phyloP scores from a whole-genome alignment of 2,113 vertebrate genomes.

The Pyxicephalus adspersus region DNA sequence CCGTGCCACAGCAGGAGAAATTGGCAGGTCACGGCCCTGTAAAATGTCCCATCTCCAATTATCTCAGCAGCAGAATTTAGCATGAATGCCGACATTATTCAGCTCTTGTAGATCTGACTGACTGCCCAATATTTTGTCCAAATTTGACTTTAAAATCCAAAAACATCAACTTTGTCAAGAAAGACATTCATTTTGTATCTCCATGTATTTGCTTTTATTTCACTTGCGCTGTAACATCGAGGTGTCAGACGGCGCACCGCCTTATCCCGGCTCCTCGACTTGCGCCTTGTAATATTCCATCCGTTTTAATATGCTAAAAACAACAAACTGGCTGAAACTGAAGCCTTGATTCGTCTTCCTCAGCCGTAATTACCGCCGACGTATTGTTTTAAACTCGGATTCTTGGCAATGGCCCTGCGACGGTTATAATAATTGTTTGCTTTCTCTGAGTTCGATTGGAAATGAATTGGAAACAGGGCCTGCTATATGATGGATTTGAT shows the following conservation, averaged over 20 bases:
- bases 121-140: no score
- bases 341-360: conserved; percentile 55
- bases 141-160: no score
- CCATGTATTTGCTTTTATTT: no score
- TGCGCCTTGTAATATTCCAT: conserved; percentile 15
- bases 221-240: no score
- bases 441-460: conserved; percentile 43
- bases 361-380: conserved; percentile 45
- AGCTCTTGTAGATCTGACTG: no score
- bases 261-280: neutral
- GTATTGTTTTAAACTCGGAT: conserved; percentile 45
- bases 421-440: conserved; percentile 48
- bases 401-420: conserved; percentile 27
- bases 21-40: no score
- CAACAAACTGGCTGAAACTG: conserved; percentile 48
- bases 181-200: no score
- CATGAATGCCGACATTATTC: no score
- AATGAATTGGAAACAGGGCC: conserved; percentile 50
- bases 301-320: conserved; percentile 38
- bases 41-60: no score
- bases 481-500: conserved; percentile 42
- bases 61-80: no score
- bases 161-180: no score
- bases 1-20: no score
- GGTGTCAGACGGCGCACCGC: neutral